Base-by-base conservation (phyloP, 2,888 invertebrate species). In the Caenorhabditis becei region DNA sequence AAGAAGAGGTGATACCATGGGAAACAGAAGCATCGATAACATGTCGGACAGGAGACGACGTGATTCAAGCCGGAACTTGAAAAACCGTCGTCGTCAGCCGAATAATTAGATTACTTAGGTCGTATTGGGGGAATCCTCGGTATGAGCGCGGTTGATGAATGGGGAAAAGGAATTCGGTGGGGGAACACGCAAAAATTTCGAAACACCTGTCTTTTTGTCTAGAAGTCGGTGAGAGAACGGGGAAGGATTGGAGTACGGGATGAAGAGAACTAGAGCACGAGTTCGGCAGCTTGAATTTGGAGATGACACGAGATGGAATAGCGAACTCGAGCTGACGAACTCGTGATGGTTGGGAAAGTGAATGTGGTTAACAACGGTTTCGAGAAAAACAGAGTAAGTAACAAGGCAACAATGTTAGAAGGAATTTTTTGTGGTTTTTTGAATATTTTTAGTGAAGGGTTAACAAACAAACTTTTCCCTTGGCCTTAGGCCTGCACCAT, bases 191-290 rank as follows among this genome's bases (percentile, higher is more conserved):
- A 11, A 32, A 41, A 49, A 47, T 14, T 18, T 61, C 49, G 70
- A 32, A 62, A 71, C 70, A 71, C 70, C 70, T 61, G 70, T 71
- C 59, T 69, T 71, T 61, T 16, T 61, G 70, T 61, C 59, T 70
- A 54, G 41, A 61, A 69, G 67, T 67, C 67, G 56, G 67, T 56
- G 67, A 28, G 51, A 49, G 37, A 44, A 37, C 16, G 35, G 47
- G 47, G 47, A 58, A 56, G 10, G 61, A 49, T 4, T 2, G 47
- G 41, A 35, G 41, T 41, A 41, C 8, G 41, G 47, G 47, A 20
- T 4, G 18, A 26, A 23, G n/a, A 23, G 35, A 28, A 20, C 14
- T 32, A 18, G 18, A n/a, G 35, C 26, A 35, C 56, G 32, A 61
- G 49, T 28, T 49, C 58, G 59, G 35, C 49, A 41, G 24, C n/a